A percentile compares a stretch with the other conserved stretches of the same genome.
Conservation (phyloP, 2,113 vertebrate genomes). For the Ptilorrhoa leucosticta region DNA sequence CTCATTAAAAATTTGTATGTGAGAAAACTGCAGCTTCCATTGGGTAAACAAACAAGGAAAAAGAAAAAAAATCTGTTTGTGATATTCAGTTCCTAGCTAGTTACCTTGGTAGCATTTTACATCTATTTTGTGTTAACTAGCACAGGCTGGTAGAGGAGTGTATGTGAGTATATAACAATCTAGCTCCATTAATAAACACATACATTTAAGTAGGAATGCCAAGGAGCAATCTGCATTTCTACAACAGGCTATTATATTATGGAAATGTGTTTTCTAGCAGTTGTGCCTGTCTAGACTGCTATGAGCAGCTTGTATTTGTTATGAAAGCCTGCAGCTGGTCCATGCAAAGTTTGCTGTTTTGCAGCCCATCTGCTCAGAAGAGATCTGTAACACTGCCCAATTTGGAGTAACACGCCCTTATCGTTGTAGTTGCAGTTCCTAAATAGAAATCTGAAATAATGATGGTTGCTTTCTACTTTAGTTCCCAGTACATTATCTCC, state of each 20-base stretch:
- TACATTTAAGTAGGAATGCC: neutral
- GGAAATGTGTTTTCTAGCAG: constrained; percentile 38
- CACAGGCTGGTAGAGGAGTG: neutral
- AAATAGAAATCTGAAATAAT: constrained; percentile 73
- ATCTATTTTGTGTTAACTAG: neutral
- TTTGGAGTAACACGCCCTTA: constrained; percentile 50
- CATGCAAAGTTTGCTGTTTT: constrained; percentile 66
- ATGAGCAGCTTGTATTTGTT: constrained; percentile 42
- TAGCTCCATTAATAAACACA: constrained; percentile 7
- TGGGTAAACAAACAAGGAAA: neutral
- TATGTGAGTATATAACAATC: neutral
- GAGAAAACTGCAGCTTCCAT: neutral
- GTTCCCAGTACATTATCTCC: constrained; percentile 63
- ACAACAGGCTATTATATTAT: constrained; percentile 8
- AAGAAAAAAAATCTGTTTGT: neutral
- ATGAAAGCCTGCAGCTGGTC: constrained; percentile 67
- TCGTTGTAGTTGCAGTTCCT: constrained; percentile 52
- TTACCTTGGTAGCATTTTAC: neutral
- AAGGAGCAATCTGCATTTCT: neutral
- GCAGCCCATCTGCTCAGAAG: constrained; percentile 70
- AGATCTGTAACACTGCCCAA: constrained; percentile 63
- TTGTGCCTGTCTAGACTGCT: constrained; percentile 40
- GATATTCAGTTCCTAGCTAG: neutral
- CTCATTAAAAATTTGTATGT: neutral
- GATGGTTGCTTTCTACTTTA: constrained; percentile 66